These are phyloP conservation scores for Aphidoletes aphidimyza DNA, from an alignment of 2,888 invertebrate species.

Conservation along the genomic window DNA sequence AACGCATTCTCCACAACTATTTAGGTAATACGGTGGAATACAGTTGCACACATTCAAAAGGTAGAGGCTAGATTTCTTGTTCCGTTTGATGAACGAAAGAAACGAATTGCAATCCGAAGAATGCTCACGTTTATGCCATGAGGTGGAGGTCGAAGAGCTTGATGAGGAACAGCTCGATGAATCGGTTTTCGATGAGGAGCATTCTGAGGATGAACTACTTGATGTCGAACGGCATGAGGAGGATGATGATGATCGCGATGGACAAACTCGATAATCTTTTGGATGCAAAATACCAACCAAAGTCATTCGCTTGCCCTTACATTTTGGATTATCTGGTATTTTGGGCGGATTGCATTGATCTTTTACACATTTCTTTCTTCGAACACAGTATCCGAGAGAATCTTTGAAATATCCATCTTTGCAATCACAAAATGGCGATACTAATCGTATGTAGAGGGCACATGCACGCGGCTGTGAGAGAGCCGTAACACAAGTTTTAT, in stretches of 20 bases:
- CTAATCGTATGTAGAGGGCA: neutral
- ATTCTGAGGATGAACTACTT: no score
- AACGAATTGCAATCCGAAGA: no score
- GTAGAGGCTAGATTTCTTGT: neutral
- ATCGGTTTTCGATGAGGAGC: no score
- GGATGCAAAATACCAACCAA: neutral
- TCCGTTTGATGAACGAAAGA: neutral
- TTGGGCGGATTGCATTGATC: neutral
- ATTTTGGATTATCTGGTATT: neutral
- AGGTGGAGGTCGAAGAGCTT: neutral
- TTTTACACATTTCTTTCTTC: neutral
- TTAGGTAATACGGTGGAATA: neutral
- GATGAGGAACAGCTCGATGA: neutral
- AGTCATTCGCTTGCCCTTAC: neutral
- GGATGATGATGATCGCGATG: neutral
- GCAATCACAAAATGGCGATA: neutral
- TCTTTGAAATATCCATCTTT: neutral
- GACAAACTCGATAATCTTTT: neutral
- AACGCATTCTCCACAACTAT: neutral
- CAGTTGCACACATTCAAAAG: neutral
- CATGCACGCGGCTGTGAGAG: neutral
- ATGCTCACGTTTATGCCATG: no score
- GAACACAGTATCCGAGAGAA: neutral
- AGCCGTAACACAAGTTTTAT: neutral
- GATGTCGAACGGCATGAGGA: neutral